Conservation (phyloP, 2,113 vertebrate species). For the Dermatemys mawii region DNA sequence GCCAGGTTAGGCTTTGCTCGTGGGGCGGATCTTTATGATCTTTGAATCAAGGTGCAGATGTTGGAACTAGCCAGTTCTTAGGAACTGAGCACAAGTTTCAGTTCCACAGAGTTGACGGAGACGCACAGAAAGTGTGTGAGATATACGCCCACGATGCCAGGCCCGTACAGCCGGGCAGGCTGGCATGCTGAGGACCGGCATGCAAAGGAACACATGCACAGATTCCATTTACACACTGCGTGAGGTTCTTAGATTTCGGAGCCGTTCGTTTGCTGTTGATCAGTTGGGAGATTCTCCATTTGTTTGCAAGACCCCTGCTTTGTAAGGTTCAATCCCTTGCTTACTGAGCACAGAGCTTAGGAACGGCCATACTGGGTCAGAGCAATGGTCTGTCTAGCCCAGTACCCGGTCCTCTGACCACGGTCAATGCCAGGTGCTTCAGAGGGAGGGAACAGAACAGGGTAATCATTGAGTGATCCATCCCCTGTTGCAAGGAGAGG, state of each 20-base stretch:
- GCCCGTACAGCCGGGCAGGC: too few species aligned
- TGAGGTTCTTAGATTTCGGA: background rate
- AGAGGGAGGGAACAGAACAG: too few species aligned
- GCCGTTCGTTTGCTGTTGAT: background rate
- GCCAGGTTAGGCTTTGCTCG: background rate
- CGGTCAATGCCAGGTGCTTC: too few species aligned
- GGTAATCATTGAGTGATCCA: too few species aligned
- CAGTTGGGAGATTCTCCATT: background rate
- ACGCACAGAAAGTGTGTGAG: background rate
- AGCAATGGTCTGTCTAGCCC: too few species aligned
- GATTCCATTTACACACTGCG: too few species aligned
- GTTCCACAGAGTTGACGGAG: background rate
- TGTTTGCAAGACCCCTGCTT: background rate
- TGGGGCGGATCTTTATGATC: background rate
- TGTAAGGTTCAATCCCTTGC: background rate
- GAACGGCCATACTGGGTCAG: too few species aligned
- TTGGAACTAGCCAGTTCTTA: background rate
- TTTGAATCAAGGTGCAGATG: background rate
- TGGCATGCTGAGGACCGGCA: too few species aligned
- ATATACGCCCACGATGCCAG: background rate
- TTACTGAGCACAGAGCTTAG: background rate
- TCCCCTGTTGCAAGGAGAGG: too few species aligned
- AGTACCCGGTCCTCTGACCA: too few species aligned
- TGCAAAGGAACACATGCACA: background rate
- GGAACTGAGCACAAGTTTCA: background rate